Percentiles rank a stretch among this genome's conserved stretches.
Evolutionary conservation across 2,797 vertebrate genomes (phyloP).

Genomic region (Cynodonichthys magdalenae): DNA sequence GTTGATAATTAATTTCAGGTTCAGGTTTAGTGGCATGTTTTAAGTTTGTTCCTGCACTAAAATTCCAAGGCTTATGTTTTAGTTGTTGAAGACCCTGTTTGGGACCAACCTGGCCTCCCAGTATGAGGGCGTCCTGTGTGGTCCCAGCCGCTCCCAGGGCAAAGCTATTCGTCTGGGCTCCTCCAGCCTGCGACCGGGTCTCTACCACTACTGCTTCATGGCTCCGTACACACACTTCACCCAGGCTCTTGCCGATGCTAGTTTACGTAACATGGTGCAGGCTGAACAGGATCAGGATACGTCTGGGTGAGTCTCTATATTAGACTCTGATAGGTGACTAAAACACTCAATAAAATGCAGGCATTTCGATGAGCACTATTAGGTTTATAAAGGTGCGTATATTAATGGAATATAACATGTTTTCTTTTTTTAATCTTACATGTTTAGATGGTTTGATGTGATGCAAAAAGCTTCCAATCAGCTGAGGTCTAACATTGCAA

Average conservation of each 20-base stretch:
- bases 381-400: neutral
- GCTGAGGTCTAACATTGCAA: constrained; percentile 88
- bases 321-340: neutral
- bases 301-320: constrained; percentile 84
- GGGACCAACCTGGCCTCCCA: constrained; percentile 98
- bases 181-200: constrained; percentile 90
- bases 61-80: constrained; percentile 4
- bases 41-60: neutral
- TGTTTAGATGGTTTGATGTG: constrained; percentile 96
- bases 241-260: constrained; percentile 97
- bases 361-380: neutral
- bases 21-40: neutral
- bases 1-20: neutral
- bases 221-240: constrained; percentile 98
- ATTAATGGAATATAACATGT: neutral
- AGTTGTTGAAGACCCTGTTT: constrained; percentile 96
- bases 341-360: neutral
- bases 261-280: constrained; percentile 96
- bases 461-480: constrained; percentile 95
- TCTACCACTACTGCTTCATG: constrained; percentile 99
- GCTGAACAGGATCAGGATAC: constrained; percentile 93
- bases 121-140: constrained; percentile 88
- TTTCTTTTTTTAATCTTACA: neutral
- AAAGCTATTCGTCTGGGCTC: constrained; percentile 94
- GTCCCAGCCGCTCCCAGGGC: constrained; percentile 90